Evolutionary conservation across 2,888 invertebrate species (phyloP), one percentile per base, ranked within the genome.

Genomic region (Trichopoda pennipes): DNA sequence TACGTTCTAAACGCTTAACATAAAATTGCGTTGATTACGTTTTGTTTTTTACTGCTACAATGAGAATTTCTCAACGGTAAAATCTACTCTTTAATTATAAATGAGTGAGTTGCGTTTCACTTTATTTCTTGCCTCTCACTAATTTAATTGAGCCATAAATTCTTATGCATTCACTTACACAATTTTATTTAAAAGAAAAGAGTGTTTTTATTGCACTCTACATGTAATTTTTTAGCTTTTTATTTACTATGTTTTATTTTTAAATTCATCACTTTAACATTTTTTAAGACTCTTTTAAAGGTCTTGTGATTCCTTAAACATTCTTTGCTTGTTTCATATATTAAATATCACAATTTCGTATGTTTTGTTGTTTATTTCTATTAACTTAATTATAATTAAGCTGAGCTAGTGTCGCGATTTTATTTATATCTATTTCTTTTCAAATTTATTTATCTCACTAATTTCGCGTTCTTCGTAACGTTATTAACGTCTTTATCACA

Each of bases 401-500:
- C 44, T 66, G 75, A 82, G 79, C 82, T 79, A 66, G 74, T 61
- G 28, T 55, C 60, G 56, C 68, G 56, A 49, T 74, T 55, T 76
- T 6, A 28, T 7, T 64, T 63, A 10, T 60, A 74, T 32, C 8
- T 63, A 4, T 28, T 28, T 28, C 7, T 23, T 42, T 68, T 47
- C 44, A 60, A 28, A 17, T 70, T 60, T 72, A 49, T 23, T 16
- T 64, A n/a, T n/a, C n/a, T 12, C 53, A 53, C 53, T 66, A 61
- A 70, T 79, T 64, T 69, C n/a, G 51, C 76, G 76, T 80, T 77
- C 47, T 73, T 53, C 63, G 53, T 51, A 66, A 80, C 63, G 66
- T 79, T 70, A 58, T 55, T 61, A 60, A 60, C 84, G 86, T 86
- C 86, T 85, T 70, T 74, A 86, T 85, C 84, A 83, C 82, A 84